Conservation (phyloP, 2,888 invertebrate species). For the Mactromeris polynyma region DNA sequence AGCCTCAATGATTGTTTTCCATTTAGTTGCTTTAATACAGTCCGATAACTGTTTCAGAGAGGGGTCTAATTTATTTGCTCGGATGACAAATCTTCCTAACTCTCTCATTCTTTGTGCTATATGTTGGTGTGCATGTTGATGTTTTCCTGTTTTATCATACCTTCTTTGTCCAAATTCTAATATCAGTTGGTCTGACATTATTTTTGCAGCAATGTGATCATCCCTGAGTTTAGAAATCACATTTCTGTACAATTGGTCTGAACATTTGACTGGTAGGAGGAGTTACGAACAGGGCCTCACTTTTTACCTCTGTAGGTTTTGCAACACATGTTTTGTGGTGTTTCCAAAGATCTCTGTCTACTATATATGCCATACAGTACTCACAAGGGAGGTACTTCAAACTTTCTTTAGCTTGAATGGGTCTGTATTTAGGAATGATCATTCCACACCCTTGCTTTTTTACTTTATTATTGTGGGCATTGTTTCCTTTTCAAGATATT, state of each 20-base stretch:
- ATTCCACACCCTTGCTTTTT: conserved; percentile 29
- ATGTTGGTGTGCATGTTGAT: too few species aligned
- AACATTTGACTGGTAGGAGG: not conserved
- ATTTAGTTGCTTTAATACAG: too few species aligned
- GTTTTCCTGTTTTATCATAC: conserved; percentile 53
- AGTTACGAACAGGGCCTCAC: not conserved
- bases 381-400: conserved; percentile 48
- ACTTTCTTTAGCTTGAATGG: conserved; percentile 18
- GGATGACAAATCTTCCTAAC: too few species aligned
- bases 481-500: conserved; percentile 42
- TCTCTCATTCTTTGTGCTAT: too few species aligned
- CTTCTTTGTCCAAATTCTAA: conserved; percentile 46
- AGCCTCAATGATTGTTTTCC: too few species aligned
- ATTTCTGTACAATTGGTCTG: conserved; percentile 9
- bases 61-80: too few species aligned
- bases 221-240: conserved; percentile 47
- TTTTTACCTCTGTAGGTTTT: not conserved
- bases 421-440: conserved; percentile 54
- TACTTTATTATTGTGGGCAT: conserved; percentile 36
- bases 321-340: conserved; percentile 19
- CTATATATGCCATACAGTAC: conserved; percentile 23
- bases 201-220: conserved; percentile 41
- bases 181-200: conserved; percentile 40
- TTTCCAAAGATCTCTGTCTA: not conserved
- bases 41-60: too few species aligned